Conservation (phyloP, 2,797 vertebrate species). For the Sebastolobus alascanus region DNA sequence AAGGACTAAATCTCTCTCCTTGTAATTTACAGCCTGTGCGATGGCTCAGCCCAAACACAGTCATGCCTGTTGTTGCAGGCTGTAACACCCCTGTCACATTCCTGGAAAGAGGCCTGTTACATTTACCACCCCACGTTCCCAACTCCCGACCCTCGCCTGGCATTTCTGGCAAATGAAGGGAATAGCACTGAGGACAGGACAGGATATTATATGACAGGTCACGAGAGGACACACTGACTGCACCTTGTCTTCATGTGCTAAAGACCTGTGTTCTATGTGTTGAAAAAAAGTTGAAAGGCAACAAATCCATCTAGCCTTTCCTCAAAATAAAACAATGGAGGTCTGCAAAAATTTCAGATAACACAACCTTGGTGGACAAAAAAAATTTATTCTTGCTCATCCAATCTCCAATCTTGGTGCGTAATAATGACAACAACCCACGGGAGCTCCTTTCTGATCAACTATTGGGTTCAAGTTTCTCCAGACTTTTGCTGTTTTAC, state of each 20-base stretch:
- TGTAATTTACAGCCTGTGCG: conserved; percentile 37
- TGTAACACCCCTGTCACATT: conserved; percentile 58
- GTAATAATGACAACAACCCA: neutral
- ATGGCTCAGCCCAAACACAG: conserved; percentile 44
- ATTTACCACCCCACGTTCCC: conserved; percentile 10
- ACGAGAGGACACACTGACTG: neutral
- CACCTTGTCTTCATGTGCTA: neutral
- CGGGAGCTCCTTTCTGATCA: neutral
- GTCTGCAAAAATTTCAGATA: neutral
- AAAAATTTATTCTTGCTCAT: neutral
- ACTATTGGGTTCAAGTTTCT: neutral
- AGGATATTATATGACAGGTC: neutral
- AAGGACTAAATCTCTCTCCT: conserved; percentile 17
- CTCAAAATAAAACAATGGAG: neutral
- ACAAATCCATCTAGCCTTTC: neutral
- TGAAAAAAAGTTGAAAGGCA: neutral
- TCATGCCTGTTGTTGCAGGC: conserved; percentile 55
- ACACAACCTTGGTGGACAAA: neutral
- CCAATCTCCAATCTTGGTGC: neutral
- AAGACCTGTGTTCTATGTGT: neutral
- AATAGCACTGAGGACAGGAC: neutral
- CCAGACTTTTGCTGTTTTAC: neutral
- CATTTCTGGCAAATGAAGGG: conserved; percentile 16
- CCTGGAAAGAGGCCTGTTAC: conserved; percentile 48
- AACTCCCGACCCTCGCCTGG: conserved; percentile 14